A percentile compares a stretch with the other conserved stretches of the same genome.
Conservation (phyloP, 2,797 vertebrate genomes). For the Helicolenus hilgendorfi region DNA sequence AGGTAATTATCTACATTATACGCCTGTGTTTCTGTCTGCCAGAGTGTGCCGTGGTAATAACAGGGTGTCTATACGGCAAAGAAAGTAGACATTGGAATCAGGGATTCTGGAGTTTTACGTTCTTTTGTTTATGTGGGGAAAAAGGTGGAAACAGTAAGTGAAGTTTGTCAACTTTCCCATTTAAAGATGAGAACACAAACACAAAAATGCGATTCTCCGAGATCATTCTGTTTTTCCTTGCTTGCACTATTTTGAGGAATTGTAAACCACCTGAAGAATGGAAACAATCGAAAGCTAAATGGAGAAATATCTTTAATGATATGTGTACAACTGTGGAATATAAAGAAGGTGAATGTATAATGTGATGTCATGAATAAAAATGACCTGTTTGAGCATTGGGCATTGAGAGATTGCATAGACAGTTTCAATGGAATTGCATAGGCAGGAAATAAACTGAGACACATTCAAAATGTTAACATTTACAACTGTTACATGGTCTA, state of each 20-base stretch:
- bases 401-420: neutral
- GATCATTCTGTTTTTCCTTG: neutral
- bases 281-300: neutral
- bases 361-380: neutral
- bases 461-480: neutral
- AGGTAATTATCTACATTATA: constrained; percentile 73
- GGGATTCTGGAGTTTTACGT: neutral
- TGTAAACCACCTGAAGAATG: neutral
- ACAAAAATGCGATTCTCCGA: neutral
- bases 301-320: neutral
- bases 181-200: neutral
- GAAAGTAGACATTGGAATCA: neutral
- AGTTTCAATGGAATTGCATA: neutral
- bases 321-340: neutral
- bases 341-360: neutral
- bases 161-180: neutral
- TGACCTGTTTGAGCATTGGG: neutral
- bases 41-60: neutral
- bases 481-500: neutral
- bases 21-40: constrained; percentile 23
- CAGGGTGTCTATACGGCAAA: neutral
- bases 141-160: neutral
- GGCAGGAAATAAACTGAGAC: neutral
- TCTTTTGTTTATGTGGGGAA: neutral
- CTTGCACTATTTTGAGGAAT: neutral